Conservation (phyloP, 2,113 vertebrate genomes). For the Aplodontia rufa region DNA sequence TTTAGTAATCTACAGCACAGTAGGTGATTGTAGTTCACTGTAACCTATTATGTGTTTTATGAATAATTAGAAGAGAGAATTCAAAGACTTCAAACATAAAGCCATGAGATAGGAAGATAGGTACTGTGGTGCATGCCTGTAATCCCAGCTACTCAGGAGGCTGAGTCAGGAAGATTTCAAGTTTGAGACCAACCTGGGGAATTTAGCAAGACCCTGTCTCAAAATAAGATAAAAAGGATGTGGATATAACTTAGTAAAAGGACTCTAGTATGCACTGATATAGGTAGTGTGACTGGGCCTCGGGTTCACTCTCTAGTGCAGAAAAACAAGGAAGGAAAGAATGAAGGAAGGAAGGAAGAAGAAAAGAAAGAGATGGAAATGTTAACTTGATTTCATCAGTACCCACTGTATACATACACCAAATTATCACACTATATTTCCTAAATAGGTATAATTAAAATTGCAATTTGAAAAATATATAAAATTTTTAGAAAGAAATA, state of each 20-base stretch:
- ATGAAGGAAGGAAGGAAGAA: too few species aligned
- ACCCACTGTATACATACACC: neutral
- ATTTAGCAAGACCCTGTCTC: neutral
- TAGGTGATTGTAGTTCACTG: neutral
- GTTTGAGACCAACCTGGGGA: neutral
- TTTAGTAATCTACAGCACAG: neutral
- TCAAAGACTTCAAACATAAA: neutral
- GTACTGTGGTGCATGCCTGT: neutral
- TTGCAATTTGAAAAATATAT: neutral
- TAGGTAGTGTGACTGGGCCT: too few species aligned
- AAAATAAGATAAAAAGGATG: neutral
- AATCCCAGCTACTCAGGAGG: neutral
- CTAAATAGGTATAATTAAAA: neutral
- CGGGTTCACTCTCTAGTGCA: too few species aligned
- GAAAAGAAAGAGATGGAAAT: neutral
- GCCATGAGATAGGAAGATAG: neutral
- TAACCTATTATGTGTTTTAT: neutral
- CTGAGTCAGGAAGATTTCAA: neutral
- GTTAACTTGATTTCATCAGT: neutral
- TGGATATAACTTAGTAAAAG: neutral
- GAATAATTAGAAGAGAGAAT: neutral
- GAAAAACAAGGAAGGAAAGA: too few species aligned
- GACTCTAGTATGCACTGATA: too few species aligned
- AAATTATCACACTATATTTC: neutral
- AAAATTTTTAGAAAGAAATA: neutral